Percentiles rank a stretch among this genome's conserved stretches.
phyloP scores from a whole-genome alignment of 2,113 vertebrate genomes.

The Tinamus guttatus region DNA sequence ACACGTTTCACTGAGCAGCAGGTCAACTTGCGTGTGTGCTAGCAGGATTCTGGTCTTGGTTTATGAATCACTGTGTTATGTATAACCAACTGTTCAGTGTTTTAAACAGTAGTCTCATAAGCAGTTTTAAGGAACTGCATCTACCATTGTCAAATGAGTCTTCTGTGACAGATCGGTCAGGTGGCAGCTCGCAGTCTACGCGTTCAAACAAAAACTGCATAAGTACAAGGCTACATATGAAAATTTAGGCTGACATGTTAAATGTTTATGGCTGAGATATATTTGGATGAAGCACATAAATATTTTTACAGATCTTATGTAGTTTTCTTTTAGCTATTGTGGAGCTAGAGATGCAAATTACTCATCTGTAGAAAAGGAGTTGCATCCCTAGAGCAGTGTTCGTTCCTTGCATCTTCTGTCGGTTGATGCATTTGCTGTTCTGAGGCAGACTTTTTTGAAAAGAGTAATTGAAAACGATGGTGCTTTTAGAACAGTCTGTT shows the following conservation, averaged over 20 bases:
- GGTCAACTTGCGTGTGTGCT: not conserved
- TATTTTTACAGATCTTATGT: not conserved
- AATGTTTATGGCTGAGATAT: not conserved
- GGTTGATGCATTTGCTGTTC: not conserved
- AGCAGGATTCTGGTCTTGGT: not conserved
- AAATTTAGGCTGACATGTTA: fast-evolving
- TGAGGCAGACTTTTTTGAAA: too few species aligned
- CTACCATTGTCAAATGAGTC: not conserved
- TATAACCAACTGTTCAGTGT: fast-evolving
- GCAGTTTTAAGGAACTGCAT: not conserved
- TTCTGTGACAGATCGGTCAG: fast-evolving
- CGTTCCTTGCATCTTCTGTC: not conserved
- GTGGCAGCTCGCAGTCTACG: fast-evolving
- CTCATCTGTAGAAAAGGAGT: not conserved
- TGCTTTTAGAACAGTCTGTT: not conserved
- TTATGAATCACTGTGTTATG: fast-evolving
- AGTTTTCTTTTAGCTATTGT: not conserved
- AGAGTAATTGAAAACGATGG: fast-evolving
- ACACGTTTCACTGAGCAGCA: not conserved
- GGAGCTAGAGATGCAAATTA: not conserved
- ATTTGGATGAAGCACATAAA: not conserved
- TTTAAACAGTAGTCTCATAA: not conserved
- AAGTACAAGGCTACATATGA: not conserved
- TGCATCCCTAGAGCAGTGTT: too few species aligned
- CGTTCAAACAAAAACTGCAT: not conserved